Conservation (phyloP, 1,140 invertebrate species). For the Camponotus vicinus region DNA sequence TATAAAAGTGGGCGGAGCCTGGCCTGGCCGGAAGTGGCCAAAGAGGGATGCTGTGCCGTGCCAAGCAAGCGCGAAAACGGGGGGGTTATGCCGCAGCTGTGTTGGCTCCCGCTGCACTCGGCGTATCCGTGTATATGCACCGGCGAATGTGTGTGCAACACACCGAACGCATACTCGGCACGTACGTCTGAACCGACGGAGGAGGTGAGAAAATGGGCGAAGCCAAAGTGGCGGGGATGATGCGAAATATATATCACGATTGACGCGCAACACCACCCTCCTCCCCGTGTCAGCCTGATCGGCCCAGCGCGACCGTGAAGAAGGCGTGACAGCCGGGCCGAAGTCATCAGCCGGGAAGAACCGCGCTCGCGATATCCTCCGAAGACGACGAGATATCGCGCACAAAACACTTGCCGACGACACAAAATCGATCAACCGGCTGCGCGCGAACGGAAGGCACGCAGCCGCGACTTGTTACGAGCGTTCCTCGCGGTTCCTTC, state of each 20-base stretch:
- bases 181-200: conserved; percentile 65
- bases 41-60: conserved; percentile 84
- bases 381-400: conserved; percentile 42
- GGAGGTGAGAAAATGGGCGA: conserved; percentile 79
- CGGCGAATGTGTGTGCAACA: conserved; percentile 36
- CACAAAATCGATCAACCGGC: conserved; percentile 65
- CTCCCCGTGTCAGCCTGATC: conserved; percentile 37
- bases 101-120: conserved; percentile 64
- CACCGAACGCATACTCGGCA: conserved; percentile 34
- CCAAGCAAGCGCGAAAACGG: conserved; percentile 83
- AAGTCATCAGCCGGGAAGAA: conserved; percentile 49
- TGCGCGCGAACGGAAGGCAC: conserved; percentile 10
- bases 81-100: conserved; percentile 76
- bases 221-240: conserved; percentile 67
- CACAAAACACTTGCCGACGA: conserved; percentile 63
- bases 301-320: conserved; percentile 47
- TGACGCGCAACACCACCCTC: conserved; percentile 62
- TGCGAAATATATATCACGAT: conserved; percentile 68
- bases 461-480: neutral
- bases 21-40: conserved; percentile 84
- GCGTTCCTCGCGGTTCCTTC: conserved; percentile 8
- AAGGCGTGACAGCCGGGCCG: conserved; percentile 67
- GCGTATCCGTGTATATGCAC: conserved; percentile 44
- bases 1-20: conserved; percentile 86
- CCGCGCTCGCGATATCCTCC: conserved; percentile 10